These are phyloP conservation scores for Raja brachyura DNA, from an alignment of 2,113 vertebrate species.

Conservation along the genomic window DNA sequence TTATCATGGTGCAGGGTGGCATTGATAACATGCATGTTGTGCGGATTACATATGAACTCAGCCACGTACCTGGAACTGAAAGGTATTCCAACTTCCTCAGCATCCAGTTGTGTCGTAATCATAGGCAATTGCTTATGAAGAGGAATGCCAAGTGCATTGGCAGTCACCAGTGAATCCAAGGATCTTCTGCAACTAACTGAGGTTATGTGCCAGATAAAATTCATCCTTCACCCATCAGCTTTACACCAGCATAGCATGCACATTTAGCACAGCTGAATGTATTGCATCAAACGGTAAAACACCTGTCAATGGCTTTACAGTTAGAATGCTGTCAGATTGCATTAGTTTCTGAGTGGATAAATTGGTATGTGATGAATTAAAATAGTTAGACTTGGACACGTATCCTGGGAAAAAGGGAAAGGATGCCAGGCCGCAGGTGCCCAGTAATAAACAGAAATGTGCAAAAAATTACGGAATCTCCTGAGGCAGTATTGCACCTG, in stretches of 20 bases:
- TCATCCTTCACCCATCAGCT: no score
- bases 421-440: background rate
- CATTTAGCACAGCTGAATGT: no score
- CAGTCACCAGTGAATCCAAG: no score
- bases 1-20: no score
- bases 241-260: no score
- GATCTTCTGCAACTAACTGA: no score
- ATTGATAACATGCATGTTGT: no score
- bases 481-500: conserved; percentile 7
- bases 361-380: background rate
- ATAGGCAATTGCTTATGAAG: no score
- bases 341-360: conserved; percentile 23
- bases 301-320: conserved; percentile 7
- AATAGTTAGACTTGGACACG: background rate
- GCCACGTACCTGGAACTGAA: no score
- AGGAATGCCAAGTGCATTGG: no score
- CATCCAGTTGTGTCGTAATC: background rate
- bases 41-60: no score
- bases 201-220: background rate
- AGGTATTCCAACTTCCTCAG: background rate
- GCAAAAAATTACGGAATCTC: background rate
- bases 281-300: background rate
- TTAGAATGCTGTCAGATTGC: background rate
- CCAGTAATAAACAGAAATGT: background rate
- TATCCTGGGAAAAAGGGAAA: conserved; percentile 13